A percentile compares a stretch with the other conserved stretches of the same genome.
Conservation (phyloP, 2,888 invertebrate genomes). For the Trilocha varians region DNA sequence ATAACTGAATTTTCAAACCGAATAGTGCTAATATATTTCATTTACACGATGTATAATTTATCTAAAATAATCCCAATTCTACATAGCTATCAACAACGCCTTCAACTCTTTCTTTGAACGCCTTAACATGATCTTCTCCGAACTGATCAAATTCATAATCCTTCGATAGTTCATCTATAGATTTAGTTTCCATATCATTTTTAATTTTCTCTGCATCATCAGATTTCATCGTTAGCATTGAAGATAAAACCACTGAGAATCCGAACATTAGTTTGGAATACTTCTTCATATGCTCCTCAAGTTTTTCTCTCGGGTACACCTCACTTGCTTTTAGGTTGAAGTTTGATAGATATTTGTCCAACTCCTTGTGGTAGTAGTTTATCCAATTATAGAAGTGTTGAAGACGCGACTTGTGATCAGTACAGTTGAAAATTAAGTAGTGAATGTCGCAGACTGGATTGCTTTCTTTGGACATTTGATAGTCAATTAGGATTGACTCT, state of each 20-base stretch:
- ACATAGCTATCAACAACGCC: slow-evolving; percentile 22
- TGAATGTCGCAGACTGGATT: slow-evolving; percentile 8
- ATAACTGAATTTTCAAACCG: no score
- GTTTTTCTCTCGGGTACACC: slow-evolving; percentile 21
- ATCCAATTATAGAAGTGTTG: slow-evolving; percentile 18
- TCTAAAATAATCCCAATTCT: slow-evolving; percentile 19
- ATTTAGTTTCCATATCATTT: slow-evolving; percentile 8
- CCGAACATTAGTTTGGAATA: slow-evolving; percentile 19
- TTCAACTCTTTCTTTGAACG: slow-evolving; percentile 16
- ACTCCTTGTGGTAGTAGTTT: slow-evolving; percentile 22
- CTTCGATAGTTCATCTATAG: slow-evolving; percentile 1
- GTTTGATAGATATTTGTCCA: slow-evolving; percentile 20
- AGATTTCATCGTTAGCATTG: slow-evolving; percentile 14
- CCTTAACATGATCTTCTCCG: no score
- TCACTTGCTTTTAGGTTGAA: slow-evolving; percentile 19
- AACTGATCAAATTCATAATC: slow-evolving; percentile 3
- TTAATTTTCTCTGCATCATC: slow-evolving; percentile 18
- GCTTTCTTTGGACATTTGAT: slow-evolving; percentile 8
- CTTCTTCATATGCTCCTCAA: slow-evolving; percentile 24
- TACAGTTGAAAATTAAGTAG: slow-evolving; percentile 11
- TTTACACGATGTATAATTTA: no score
- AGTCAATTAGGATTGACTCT: slow-evolving; percentile 10
- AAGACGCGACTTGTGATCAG: slow-evolving; percentile 9
- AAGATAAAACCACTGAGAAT: slow-evolving; percentile 14
- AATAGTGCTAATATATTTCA: no score